A percentile compares a stretch with the other conserved stretches of the same genome.
These are phyloP conservation scores for Drosophila triauraria DNA, from an alignment of 1,140 invertebrate genomes.

Conservation along the genomic window DNA sequence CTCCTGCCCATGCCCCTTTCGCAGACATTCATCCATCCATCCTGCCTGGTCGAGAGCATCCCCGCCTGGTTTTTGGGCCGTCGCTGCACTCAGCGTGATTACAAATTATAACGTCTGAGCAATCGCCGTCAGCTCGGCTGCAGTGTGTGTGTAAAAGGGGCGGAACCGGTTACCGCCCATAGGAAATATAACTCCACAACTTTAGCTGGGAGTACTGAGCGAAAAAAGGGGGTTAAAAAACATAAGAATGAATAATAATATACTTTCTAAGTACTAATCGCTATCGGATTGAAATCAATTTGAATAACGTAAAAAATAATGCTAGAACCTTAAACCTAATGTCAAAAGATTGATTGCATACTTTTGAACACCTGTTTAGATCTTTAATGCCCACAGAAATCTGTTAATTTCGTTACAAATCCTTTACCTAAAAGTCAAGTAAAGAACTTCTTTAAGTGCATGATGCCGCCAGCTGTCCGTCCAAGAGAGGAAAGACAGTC, in stretches of 20 bases:
- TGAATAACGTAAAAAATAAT: too few species aligned
- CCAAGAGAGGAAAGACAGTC: background rate
- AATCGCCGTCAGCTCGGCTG: constrained; percentile 53
- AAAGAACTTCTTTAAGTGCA: constrained; percentile 9
- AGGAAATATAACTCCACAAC: constrained; percentile 80
- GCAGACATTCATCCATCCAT: background rate
- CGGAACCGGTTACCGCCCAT: constrained; percentile 70
- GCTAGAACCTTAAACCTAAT: too few species aligned
- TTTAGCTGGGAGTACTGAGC: constrained; percentile 28
- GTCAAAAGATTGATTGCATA: too few species aligned
- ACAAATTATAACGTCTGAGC: constrained; percentile 83
- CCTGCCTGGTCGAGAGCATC: constrained; percentile 40
- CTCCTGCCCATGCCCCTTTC: constrained; percentile 7
- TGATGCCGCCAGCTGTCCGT: constrained; percentile 4
- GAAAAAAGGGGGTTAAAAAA: background rate
- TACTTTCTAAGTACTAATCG: too few species aligned
- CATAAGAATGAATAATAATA: too few species aligned
- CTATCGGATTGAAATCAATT: too few species aligned
- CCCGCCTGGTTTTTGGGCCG: constrained; percentile 32
- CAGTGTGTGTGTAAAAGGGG: constrained; percentile 56
- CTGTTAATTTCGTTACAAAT: too few species aligned
- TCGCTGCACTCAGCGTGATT: constrained; percentile 79
- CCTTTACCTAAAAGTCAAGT: too few species aligned
- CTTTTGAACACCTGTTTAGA: too few species aligned
- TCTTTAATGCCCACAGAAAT: too few species aligned